A percentile compares a stretch with the other conserved stretches of the same genome.
Conservation (phyloP, 2,888 invertebrate species). For the Geophilus truncorum region DNA sequence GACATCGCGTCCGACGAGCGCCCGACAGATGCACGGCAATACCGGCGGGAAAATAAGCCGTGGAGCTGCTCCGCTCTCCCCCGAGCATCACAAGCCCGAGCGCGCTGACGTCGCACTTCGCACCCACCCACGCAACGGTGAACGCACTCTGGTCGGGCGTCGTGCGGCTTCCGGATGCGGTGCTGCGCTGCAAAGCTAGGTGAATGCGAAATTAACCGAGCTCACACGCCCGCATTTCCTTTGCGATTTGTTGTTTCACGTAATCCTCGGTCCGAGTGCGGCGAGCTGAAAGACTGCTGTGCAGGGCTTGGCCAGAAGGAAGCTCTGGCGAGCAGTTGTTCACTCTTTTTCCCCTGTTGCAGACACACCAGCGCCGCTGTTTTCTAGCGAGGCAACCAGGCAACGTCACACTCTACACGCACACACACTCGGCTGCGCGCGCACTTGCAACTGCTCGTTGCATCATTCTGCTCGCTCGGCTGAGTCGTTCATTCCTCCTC, state of each 20-base stretch:
- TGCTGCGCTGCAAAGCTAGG: neutral
- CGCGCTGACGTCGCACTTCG: neutral
- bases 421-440: neutral
- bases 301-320: neutral
- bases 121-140: neutral
- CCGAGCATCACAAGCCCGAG: neutral
- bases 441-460: no score
- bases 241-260: neutral
- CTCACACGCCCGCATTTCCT: neutral
- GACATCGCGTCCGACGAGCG: slow-evolving; percentile 15
- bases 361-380: slow-evolving; percentile 8
- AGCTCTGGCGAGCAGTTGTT: neutral
- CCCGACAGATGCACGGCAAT: neutral
- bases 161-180: neutral
- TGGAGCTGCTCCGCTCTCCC: neutral
- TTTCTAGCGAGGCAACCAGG: neutral
- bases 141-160: no score
- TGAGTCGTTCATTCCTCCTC: neutral
- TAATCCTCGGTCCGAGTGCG: neutral
- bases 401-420: neutral
- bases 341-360: neutral
- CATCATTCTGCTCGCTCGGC: neutral
- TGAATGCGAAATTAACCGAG: neutral
- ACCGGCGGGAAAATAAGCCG: neutral
- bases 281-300: neutral